Evolutionary conservation across 1,140 invertebrate species (phyloP).

Genomic region (Cyclina sinensis): DNA sequence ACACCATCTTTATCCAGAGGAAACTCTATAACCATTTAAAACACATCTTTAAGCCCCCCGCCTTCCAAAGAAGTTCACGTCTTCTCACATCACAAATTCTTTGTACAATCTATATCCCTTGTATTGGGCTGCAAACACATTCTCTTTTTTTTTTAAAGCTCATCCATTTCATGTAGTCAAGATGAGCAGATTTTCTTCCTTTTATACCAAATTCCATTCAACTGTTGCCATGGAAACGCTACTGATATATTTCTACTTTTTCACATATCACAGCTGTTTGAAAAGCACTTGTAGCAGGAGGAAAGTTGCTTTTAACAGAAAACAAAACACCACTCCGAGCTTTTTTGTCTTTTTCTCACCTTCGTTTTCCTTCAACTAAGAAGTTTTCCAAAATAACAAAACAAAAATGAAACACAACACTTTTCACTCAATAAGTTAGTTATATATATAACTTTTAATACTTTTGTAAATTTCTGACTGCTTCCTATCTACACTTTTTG

Average conservation of each 20-base stretch:
- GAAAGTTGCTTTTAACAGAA: slow-evolving; percentile 42
- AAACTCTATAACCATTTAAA: not conserved
- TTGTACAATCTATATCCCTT: no score
- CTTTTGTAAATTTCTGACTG: not conserved
- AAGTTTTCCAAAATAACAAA: not conserved
- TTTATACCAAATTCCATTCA: not conserved
- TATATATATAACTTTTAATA: not conserved
- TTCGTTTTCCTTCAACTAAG: not conserved
- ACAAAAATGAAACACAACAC: not conserved
- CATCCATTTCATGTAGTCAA: no score
- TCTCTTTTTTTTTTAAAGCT: no score
- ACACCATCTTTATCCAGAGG: not conserved
- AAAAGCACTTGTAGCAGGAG: slow-evolving; percentile 19
- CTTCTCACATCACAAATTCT: no score
- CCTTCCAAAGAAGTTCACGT: not conserved
- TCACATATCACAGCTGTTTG: slow-evolving; percentile 26
- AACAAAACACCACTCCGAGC: not conserved
- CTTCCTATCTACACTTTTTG: not conserved
- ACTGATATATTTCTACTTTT: not conserved
- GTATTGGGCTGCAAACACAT: no score
- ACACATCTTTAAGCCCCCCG: not conserved
- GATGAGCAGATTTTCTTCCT: not conserved
- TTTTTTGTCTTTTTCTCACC: no score
- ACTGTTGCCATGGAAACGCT: not conserved
- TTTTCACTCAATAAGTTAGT: not conserved